These are phyloP conservation scores for Portevinia maculata DNA, from an alignment of 2,888 invertebrate species.

Conservation along the genomic window DNA sequence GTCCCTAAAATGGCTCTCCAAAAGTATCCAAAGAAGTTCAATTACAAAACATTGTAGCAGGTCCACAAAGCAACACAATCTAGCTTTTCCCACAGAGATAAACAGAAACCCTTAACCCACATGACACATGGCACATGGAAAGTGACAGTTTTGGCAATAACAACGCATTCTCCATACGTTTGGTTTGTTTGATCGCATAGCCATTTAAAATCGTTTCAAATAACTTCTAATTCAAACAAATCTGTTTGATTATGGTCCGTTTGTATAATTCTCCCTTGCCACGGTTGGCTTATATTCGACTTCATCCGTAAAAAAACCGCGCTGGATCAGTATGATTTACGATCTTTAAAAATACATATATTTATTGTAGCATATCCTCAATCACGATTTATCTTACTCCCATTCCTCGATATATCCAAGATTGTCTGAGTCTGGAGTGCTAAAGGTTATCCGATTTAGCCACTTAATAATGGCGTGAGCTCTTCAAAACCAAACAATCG, in stretches of 20 bases:
- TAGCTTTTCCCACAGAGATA: constrained; percentile 17
- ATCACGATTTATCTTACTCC: constrained; percentile 41
- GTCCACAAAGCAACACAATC: no score
- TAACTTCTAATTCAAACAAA: constrained; percentile 5
- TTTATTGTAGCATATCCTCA: constrained; percentile 42
- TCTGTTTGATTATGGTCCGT: not conserved
- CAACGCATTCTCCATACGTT: not conserved
- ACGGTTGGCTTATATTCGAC: constrained; percentile 34
- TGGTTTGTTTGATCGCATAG: constrained; percentile 8
- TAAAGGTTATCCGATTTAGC: constrained; percentile 40
- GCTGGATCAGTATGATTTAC: constrained; percentile 50
- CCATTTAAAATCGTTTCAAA: not conserved
- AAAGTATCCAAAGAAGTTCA: not conserved
- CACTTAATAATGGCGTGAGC: constrained; percentile 47
- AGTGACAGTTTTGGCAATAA: constrained; percentile 1
- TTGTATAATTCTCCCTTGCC: constrained; percentile 11
- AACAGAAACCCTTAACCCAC: not conserved
- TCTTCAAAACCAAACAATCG: not conserved
- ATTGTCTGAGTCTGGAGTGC: not conserved
- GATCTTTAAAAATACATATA: not conserved
- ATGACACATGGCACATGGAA: no score
- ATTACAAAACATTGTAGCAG: no score
- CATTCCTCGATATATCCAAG: constrained; percentile 4
- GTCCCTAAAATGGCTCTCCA: no score
- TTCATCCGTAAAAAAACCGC: constrained; percentile 52